Base-by-base conservation (phyloP, 2,113 vertebrate genomes). In the Ceyx melanurus region DNA sequence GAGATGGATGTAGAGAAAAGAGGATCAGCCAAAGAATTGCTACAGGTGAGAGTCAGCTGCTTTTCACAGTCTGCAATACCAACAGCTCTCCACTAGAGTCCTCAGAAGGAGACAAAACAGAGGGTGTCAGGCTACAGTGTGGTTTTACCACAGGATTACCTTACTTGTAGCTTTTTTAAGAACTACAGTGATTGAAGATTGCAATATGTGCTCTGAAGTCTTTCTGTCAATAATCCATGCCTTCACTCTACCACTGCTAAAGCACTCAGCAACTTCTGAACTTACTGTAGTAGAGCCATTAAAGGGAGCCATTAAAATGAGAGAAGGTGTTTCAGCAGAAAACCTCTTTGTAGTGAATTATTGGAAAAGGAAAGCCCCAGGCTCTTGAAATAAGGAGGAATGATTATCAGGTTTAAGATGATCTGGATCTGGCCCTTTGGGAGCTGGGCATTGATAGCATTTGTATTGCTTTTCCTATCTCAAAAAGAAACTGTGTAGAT, bases 1-100 rank as follows among this genome's bases (percentile, higher is more conserved):
- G 99, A 99, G 94, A 99, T 99, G 99, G 99, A 99, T 89, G 99
- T 99, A 35, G 99, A 99, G 95, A 99, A 99, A 96, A 98, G 99
- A 94, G 99, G 99, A 31, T 98, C 99, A 91, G 99, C 99, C 97
- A 99, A 99, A 98, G 99, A 99, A 92, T 96, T 99, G 74, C 97
- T 99, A 96, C 99, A 99, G 99, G 99, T 99, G 88, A 90, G 89
- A 11, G 13, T 62, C 51, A 9, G 18, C 43, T 57, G 0, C 28
- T 62, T 13, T 66, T 82, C 51, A 22, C 29, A 26, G 20, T 2
- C 31, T 11, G 43, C 37, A 37, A 37, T 37, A 37, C 37, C 37
- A 37, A 37, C 37, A 37, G 37, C 37, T 37, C 37, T 37, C 37
- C 37, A 37, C 37, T 37, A 37, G 37, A 37, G 37, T 37, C 37